These are phyloP conservation scores for Rhizoglyphus robini DNA, from an alignment of 1,140 invertebrate species.

Conservation along the genomic window DNA sequence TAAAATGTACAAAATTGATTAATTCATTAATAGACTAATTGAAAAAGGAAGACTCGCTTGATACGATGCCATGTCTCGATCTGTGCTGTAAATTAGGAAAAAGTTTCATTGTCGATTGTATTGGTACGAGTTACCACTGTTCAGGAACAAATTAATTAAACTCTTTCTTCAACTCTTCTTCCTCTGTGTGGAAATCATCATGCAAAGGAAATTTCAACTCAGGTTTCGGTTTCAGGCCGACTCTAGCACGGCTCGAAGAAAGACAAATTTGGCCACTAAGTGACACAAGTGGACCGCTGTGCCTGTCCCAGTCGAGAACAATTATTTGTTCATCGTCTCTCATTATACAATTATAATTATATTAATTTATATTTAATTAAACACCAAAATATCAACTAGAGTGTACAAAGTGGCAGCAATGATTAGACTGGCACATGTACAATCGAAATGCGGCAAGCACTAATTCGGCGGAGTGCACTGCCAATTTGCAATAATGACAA, in stretches of 20 bases:
- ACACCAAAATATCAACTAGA: neutral
- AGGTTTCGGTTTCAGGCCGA: neutral
- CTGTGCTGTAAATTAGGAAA: neutral
- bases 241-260: neutral
- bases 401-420: no score
- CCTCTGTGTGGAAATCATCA: neutral
- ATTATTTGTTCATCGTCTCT: neutral
- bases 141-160: neutral
- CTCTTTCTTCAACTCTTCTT: neutral
- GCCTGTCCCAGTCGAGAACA: neutral
- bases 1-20: slow-evolving; percentile 9
- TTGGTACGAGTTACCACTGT: neutral
- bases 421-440: no score
- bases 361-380: slow-evolving; percentile 15
- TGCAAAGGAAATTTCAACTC: neutral
- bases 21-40: slow-evolving; percentile 10
- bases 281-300: no score
- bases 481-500: neutral
- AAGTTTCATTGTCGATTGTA: neutral
- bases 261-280: neutral
- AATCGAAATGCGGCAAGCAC: no score
- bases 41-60: neutral
- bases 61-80: neutral
- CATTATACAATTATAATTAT: neutral
- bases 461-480: no score